Conservation (phyloP, 2,797 vertebrate genomes). For the Cyprinodon diabolis region DNA sequence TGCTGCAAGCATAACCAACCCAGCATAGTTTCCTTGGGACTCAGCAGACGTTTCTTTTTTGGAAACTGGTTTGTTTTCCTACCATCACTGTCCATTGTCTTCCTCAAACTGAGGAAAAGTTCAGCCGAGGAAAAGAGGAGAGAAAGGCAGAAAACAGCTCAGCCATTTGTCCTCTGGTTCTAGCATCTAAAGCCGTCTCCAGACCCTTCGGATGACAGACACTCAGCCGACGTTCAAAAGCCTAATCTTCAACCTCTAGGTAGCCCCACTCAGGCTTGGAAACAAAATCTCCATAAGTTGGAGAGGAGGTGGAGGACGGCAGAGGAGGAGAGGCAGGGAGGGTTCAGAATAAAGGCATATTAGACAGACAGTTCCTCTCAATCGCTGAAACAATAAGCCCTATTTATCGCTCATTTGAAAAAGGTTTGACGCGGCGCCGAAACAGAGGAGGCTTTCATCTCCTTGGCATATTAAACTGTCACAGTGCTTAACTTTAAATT, state of each 20-base stretch:
- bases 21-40: conserved; percentile 31
- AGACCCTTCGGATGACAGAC: conserved; percentile 66
- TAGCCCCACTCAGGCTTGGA: conserved; percentile 63
- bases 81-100: conserved; percentile 46
- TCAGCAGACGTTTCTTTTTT: conserved; percentile 13
- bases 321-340: conserved; percentile 10
- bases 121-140: conserved; percentile 34
- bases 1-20: conserved; percentile 37
- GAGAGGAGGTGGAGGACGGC: conserved; percentile 49
- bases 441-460: conserved; percentile 77
- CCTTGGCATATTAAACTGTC: conserved; percentile 82
- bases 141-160: conserved; percentile 34
- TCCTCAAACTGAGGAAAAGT: conserved; percentile 57
- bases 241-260: conserved; percentile 75
- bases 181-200: conserved; percentile 30
- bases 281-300: conserved; percentile 65
- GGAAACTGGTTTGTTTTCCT: conserved; percentile 36
- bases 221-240: conserved; percentile 65
- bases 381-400: conserved; percentile 80
- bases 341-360: conserved; percentile 66
- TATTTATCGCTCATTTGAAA: conserved; percentile 80
- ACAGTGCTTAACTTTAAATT: conserved; percentile 80
- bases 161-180: conserved; percentile 52
- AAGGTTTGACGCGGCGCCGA: conserved; percentile 70
- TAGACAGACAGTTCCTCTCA: conserved; percentile 72